Evolutionary conservation across 1,140 invertebrate species (phyloP).

Genomic region (Condylostylus longicornis): DNA sequence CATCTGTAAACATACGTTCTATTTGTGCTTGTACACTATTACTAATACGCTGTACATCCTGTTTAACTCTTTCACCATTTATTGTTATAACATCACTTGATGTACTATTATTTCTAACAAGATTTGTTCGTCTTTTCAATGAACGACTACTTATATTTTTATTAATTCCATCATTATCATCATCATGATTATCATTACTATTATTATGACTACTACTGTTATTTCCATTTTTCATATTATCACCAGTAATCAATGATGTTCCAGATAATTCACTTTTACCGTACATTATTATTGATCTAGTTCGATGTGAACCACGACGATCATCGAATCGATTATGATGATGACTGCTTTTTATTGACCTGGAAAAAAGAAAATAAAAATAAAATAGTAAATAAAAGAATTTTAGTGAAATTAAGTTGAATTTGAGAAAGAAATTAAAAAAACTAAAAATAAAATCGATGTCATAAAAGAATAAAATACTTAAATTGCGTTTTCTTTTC

Average conservation of each 20-base stretch:
- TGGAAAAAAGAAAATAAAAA: no score
- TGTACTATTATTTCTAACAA: conserved; percentile 15
- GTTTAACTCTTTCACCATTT: conserved; percentile 18
- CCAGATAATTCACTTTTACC: conserved; percentile 30
- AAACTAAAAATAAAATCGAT: no score
- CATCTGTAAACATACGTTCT: conserved; percentile 70
- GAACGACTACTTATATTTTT: conserved; percentile 14
- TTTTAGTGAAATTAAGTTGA: no score
- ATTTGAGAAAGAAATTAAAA: no score
- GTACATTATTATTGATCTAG: conserved; percentile 31
- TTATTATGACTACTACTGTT: no score
- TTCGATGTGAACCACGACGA: conserved; percentile 28
- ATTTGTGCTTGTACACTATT: conserved; percentile 71
- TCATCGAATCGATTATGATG: conserved; percentile 29
- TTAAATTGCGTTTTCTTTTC: no score
- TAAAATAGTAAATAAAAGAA: no score
- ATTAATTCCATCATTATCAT: no score
- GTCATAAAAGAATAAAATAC: no score
- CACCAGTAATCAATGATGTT: conserved; percentile 18
- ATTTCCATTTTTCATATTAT: no score
- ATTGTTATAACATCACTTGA: conserved; percentile 1
- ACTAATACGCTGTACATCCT: conserved; percentile 35
- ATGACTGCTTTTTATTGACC: no score
- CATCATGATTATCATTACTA: no score
- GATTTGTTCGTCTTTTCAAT: conserved; percentile 23